phyloP scores from a whole-genome alignment of 23 tunicate genomes.

The Halocynthia roretzi region DNA sequence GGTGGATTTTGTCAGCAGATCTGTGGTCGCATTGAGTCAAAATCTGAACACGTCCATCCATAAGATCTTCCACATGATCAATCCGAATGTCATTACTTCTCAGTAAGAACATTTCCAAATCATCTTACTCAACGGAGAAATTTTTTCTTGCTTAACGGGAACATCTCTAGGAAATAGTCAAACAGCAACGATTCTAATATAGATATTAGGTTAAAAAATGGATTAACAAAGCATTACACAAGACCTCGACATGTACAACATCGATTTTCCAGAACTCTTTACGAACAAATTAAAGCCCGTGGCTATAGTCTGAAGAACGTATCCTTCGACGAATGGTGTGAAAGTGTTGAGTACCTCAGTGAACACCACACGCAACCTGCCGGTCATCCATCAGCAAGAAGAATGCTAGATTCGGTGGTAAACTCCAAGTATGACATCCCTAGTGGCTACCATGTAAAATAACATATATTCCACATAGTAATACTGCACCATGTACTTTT shows the following conservation, averaged over 20 bases:
- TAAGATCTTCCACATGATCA: slow-evolving; percentile 72
- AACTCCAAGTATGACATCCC: slow-evolving; percentile 22
- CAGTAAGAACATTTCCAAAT: neutral
- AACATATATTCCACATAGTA: neutral
- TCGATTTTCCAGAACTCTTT: slow-evolving; percentile 27
- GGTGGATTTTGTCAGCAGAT: slow-evolving; percentile 77
- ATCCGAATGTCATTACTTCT: slow-evolving; percentile 40
- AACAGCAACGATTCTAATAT: too few relatives aligned
- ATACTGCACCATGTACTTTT: neutral
- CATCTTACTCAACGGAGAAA: too few relatives aligned
- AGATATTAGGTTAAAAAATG: too few relatives aligned
- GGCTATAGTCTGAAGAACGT: slow-evolving; percentile 50
- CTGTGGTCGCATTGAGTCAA: slow-evolving; percentile 51
- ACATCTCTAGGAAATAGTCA: too few relatives aligned
- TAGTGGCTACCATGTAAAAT: neutral
- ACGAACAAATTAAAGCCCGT: slow-evolving; percentile 24
- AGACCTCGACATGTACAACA: too few relatives aligned
- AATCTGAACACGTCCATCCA: slow-evolving; percentile 49
- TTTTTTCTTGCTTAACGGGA: too few relatives aligned
- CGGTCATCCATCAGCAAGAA: slow-evolving; percentile 46
- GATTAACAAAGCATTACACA: too few relatives aligned
- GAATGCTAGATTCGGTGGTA: slow-evolving; percentile 46
- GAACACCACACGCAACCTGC: neutral
- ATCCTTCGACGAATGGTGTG: slow-evolving; percentile 77
- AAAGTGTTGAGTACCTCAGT: slow-evolving; percentile 20